Evolutionary conservation across 2,888 invertebrate genomes (phyloP).

Genomic region (Eulithis testata): DNA sequence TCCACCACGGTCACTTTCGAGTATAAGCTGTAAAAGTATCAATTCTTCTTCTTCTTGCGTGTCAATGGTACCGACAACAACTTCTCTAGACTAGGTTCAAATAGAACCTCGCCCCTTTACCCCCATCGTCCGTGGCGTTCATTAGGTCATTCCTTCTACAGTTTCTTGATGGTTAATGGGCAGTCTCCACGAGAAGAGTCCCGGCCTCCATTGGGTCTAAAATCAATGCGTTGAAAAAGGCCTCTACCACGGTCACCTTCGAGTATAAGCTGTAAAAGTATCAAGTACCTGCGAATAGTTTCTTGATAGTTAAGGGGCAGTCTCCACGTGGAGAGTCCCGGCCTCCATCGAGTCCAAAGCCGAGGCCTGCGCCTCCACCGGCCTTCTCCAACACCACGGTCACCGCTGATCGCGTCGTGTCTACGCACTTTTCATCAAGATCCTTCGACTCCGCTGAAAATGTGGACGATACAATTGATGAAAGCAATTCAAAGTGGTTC

Average conservation of each 20-base stretch:
- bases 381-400: constrained; percentile 83
- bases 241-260: too few species aligned
- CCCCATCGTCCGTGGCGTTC: too few species aligned
- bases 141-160: too few species aligned
- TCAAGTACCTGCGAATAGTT: constrained; percentile 94
- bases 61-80: too few species aligned
- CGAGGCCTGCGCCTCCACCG: constrained; percentile 92
- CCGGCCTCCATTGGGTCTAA: too few species aligned
- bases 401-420: constrained; percentile 59
- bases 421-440: constrained; percentile 49
- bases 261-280: neutral
- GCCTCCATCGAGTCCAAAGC: constrained; percentile 97
- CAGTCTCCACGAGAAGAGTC: too few species aligned
- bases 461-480: neutral
- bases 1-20: too few species aligned
- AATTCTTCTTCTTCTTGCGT: too few species aligned
- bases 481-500: neutral
- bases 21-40: neutral
- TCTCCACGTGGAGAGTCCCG: constrained; percentile 96
- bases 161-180: constrained; percentile 94
- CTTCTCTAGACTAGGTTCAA: too few species aligned
- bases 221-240: too few species aligned
- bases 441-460: constrained; percentile 75
- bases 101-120: too few species aligned
- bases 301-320: constrained; percentile 94